These are phyloP conservation scores for Xenops minutus DNA, from an alignment of 2,797 vertebrate species.

Conservation along the genomic window DNA sequence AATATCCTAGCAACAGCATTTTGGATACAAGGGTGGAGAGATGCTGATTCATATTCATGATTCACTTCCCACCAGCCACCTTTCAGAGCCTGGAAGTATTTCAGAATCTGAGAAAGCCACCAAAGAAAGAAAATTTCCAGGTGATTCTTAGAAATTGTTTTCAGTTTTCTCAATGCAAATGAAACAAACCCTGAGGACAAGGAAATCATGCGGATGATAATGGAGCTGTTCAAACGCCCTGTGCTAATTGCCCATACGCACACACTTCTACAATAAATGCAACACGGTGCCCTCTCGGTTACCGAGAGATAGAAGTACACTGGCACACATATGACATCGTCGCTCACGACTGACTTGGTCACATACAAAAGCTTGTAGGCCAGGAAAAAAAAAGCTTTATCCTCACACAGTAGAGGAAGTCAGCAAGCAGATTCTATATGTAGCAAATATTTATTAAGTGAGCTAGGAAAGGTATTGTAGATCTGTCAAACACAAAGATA, in stretches of 20 bases:
- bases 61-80: not conserved
- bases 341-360: not conserved
- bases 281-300: not conserved
- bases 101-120: not conserved
- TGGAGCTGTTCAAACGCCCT: not conserved
- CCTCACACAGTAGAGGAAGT: not conserved
- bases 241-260: not conserved
- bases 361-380: not conserved
- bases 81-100: not conserved
- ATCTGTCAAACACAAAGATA: not conserved
- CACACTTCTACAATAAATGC: not conserved
- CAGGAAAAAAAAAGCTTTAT: not conserved
- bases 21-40: conserved; percentile 32
- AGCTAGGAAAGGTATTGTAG: not conserved
- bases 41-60: conserved; percentile 44
- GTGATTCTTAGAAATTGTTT: not conserved
- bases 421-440: not conserved
- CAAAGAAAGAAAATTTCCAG: not conserved
- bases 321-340: rapidly evolving
- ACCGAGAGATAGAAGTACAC: not conserved
- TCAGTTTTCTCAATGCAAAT: not conserved
- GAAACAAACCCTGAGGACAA: not conserved
- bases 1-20: conserved; percentile 56
- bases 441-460: not conserved
- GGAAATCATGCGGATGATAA: rapidly evolving